phyloP scores from a whole-genome alignment of 2,797 vertebrate genomes.

The Remorina albescens region DNA sequence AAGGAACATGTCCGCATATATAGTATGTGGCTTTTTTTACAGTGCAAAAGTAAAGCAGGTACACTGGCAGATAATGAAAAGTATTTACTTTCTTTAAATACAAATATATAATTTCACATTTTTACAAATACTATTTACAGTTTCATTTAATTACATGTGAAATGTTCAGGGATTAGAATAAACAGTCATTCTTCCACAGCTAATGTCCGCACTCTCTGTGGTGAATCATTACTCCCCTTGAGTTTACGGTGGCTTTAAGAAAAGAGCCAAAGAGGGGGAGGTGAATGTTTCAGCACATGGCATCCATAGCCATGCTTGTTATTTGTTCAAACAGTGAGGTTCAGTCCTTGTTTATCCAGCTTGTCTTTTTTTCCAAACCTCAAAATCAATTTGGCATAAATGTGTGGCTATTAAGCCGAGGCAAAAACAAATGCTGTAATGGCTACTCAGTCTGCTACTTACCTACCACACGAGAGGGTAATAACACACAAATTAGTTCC shows the following conservation, averaged over 20 bases:
- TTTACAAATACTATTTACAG: conserved; percentile 96
- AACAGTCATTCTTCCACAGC: conserved; percentile 32
- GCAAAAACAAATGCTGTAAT: conserved; percentile 38
- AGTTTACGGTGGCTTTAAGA: conserved; percentile 79
- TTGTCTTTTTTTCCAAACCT: conserved; percentile 59
- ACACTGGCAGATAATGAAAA: conserved; percentile 46
- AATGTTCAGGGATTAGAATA: conserved; percentile 58
- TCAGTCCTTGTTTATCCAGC: conserved; percentile 67
- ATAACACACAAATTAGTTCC: conserved; percentile 41
- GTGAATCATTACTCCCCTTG: conserved; percentile 74
- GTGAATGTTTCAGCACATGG: conserved; percentile 72
- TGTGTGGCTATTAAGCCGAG: conserved; percentile 53
- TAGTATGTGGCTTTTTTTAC: conserved; percentile 63
- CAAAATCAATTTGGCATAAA: conserved; percentile 58
- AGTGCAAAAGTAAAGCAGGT: conserved; percentile 63
- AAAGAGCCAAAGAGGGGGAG: conserved; percentile 61
- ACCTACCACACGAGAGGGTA: conserved; percentile 46
- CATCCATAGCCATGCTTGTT: conserved; percentile 70
- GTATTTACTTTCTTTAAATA: conserved; percentile 87
- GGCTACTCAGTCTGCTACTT: conserved; percentile 45
- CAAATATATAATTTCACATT: conserved; percentile 90
- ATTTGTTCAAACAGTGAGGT: conserved; percentile 70
- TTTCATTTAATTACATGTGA: conserved; percentile 85
- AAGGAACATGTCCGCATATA: conserved; percentile 43
- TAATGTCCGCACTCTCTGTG: conserved; percentile 20